Conservation (phyloP, 2,797 vertebrate genomes). For the Amniataba percoides region DNA sequence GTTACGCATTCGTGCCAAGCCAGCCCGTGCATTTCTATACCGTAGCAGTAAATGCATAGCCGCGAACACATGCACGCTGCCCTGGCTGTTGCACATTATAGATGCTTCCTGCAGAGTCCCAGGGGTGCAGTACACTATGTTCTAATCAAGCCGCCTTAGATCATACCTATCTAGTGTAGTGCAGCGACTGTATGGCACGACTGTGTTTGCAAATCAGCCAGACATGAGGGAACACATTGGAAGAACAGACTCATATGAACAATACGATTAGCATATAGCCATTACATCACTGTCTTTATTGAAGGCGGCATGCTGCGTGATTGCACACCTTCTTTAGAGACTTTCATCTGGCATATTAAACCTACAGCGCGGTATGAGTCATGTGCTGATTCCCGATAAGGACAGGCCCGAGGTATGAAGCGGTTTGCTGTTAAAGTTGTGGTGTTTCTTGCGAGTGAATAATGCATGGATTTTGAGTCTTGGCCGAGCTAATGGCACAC, state of each 20-base stretch:
- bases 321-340: slow-evolving; percentile 48
- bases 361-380: slow-evolving; percentile 31
- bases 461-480: slow-evolving; percentile 73
- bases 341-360: slow-evolving; percentile 42
- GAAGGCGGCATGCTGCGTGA: slow-evolving; percentile 48
- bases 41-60: slow-evolving; percentile 48
- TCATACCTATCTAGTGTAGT: slow-evolving; percentile 54
- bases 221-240: slow-evolving; percentile 46
- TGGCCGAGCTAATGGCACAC: slow-evolving; percentile 76
- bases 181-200: slow-evolving; percentile 19
- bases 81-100: slow-evolving; percentile 51
- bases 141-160: slow-evolving; percentile 68
- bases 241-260: slow-evolving; percentile 50
- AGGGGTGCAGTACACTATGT: slow-evolving; percentile 59
- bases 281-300: slow-evolving; percentile 55
- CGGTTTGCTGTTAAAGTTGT: slow-evolving; percentile 50
- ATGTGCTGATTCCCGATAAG: slow-evolving; percentile 31
- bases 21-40: slow-evolving; percentile 44
- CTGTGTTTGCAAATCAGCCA: slow-evolving; percentile 61
- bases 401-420: slow-evolving; percentile 28
- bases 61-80: slow-evolving; percentile 51
- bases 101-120: slow-evolving; percentile 64
- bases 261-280: slow-evolving; percentile 57
- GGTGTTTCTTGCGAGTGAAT: slow-evolving; percentile 73
- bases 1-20: slow-evolving; percentile 51